phyloP scores from a whole-genome alignment of 2,888 invertebrate species.

The Elegia similella region DNA sequence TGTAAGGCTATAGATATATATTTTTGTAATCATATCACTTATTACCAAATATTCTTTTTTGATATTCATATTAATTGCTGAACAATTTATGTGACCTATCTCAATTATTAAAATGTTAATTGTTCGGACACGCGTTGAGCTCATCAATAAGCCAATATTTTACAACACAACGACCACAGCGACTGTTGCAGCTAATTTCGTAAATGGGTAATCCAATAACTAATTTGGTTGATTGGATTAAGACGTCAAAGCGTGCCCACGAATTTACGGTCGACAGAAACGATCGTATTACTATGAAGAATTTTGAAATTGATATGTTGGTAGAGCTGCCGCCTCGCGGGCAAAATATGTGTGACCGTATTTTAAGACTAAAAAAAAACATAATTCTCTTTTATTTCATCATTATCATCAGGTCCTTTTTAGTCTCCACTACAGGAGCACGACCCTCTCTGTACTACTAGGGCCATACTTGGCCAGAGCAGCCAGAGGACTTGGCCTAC shows the following conservation, averaged over 20 bases:
- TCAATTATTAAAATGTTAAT: conserved; percentile 65
- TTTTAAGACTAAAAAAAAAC: background rate
- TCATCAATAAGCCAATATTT: conserved; percentile 56
- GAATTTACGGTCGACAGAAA: conserved; percentile 66
- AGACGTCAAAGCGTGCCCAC: conserved; percentile 70
- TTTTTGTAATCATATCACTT: too few species aligned
- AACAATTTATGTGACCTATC: conserved; percentile 59
- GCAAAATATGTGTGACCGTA: background rate
- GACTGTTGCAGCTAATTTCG: conserved; percentile 30
- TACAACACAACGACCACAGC: conserved; percentile 43
- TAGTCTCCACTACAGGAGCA: too few species aligned
- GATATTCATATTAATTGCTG: conserved; percentile 32
- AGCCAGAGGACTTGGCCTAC: too few species aligned
- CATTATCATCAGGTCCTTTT: too few species aligned
- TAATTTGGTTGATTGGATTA: conserved; percentile 75
- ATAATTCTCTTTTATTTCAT: background rate
- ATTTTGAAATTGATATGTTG: conserved; percentile 42
- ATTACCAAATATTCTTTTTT: too few species aligned
- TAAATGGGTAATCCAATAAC: conserved; percentile 52
- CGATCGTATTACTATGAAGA: conserved; percentile 52
- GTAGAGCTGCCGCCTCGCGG: background rate
- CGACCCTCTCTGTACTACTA: too few species aligned
- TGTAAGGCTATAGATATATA: too few species aligned
- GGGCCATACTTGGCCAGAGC: too few species aligned
- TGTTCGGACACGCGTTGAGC: conserved; percentile 41